Evolutionary conservation across 2,113 vertebrate species (phyloP).

Genomic region (Mustela lutreola): DNA sequence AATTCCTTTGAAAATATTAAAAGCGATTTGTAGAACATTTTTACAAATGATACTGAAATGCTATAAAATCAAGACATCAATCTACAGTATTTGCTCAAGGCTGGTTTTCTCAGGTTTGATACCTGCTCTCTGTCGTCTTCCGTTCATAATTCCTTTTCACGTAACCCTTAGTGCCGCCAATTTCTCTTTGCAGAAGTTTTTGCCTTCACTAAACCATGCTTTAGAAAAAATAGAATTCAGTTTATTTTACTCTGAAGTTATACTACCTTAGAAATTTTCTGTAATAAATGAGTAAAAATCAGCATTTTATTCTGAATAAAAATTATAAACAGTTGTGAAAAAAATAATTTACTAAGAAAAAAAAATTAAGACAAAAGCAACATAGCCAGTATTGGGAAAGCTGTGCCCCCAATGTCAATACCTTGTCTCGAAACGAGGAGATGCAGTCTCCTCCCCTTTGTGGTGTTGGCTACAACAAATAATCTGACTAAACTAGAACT

Average conservation of each 20-base stretch:
- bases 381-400: neutral
- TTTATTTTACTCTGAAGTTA: neutral
- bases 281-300: neutral
- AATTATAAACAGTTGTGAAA: neutral
- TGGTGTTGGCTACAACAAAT: neutral
- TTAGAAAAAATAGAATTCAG: neutral
- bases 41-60: neutral
- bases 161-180: neutral
- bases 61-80: neutral
- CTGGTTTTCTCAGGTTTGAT: neutral
- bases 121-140: neutral
- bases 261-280: neutral
- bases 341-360: neutral
- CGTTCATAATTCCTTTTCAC: neutral
- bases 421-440: neutral
- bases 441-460: neutral
- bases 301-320: neutral
- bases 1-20: neutral
- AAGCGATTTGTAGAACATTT: conserved; percentile 8
- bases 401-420: neutral
- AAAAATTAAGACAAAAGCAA: neutral
- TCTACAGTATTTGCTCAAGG: neutral
- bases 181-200: neutral
- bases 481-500: neutral
- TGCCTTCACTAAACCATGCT: neutral